Evolutionary conservation across 2,113 vertebrate species (phyloP).

Genomic region (Hemicordylus capensis): DNA sequence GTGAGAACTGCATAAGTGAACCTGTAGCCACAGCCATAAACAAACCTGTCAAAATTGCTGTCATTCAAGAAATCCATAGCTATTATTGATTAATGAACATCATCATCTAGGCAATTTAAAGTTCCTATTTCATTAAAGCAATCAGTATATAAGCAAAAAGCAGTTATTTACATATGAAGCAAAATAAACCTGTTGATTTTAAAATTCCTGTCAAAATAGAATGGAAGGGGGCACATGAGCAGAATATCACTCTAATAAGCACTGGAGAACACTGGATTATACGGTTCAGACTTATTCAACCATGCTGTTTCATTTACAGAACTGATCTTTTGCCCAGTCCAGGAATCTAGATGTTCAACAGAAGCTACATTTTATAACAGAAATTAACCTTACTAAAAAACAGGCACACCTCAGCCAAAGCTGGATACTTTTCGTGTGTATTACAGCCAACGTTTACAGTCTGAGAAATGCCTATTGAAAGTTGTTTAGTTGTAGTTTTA

Average conservation of each 20-base stretch:
- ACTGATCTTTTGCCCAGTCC: neutral
- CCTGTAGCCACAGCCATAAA: constrained; percentile 74
- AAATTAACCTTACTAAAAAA: neutral
- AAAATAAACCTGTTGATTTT: neutral
- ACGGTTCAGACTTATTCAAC: neutral
- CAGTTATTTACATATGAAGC: neutral
- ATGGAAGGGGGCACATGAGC: too few relatives aligned
- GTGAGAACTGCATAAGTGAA: constrained; percentile 96
- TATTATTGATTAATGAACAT: neutral
- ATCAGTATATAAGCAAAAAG: neutral
- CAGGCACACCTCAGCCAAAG: neutral
- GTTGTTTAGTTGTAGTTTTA: neutral
- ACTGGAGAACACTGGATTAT: neutral
- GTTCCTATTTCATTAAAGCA: neutral
- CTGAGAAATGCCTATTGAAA: neutral
- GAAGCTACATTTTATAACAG: neutral
- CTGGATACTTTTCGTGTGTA: too few relatives aligned
- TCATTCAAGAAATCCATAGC: neutral
- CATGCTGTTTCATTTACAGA: neutral
- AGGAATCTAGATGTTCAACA: neutral
- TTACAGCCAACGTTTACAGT: neutral
- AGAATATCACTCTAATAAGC: neutral
- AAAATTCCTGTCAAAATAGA: neutral
- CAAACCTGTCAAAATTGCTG: neutral
- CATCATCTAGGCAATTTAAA: neutral